These are phyloP conservation scores for Turritopsis rubra DNA, from an alignment of 30 jellyfish, hydroid and myxozoan genomes.

Conservation along the genomic window DNA sequence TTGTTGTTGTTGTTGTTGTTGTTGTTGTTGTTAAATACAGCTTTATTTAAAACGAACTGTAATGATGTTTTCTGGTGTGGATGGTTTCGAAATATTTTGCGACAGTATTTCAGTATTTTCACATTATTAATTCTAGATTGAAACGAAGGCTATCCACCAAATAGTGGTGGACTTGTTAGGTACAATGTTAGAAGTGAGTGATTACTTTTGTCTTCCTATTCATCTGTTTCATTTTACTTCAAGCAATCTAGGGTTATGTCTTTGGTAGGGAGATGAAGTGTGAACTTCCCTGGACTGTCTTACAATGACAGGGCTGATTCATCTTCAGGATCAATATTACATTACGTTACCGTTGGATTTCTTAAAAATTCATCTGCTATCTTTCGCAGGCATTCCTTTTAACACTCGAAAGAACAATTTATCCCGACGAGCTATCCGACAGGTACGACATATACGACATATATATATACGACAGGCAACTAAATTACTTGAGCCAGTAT, in stretches of 20 bases:
- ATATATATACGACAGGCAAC: too few relatives aligned
- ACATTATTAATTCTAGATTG: constrained; percentile 19
- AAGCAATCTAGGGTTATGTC: too few relatives aligned
- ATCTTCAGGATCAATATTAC: background rate
- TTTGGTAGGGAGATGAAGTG: background rate
- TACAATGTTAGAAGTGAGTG: constrained; percentile 43
- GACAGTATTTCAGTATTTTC: background rate
- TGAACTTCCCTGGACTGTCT: background rate
- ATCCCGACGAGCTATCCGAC: constrained; percentile 1
- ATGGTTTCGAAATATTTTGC: too few relatives aligned
- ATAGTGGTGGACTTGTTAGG: constrained; percentile 30
- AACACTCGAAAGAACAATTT: constrained; percentile 28
- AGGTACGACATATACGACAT: too few relatives aligned
- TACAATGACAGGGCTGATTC: constrained; percentile 16
- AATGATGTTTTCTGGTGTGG: too few relatives aligned
- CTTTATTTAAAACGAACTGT: too few relatives aligned
- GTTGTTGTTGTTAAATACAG: too few relatives aligned
- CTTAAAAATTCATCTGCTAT: background rate
- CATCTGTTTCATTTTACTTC: too few relatives aligned
- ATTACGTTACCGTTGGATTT: background rate
- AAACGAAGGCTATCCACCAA: constrained; percentile 21
- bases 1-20: background rate
- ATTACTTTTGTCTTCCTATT: background rate
- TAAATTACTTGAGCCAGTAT: too few relatives aligned
- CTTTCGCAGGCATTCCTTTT: constrained; percentile 18